A percentile compares a stretch with the other conserved stretches of the same genome.
Conservation (phyloP, 2,113 vertebrate genomes). For the Chaetodon trifascialis region DNA sequence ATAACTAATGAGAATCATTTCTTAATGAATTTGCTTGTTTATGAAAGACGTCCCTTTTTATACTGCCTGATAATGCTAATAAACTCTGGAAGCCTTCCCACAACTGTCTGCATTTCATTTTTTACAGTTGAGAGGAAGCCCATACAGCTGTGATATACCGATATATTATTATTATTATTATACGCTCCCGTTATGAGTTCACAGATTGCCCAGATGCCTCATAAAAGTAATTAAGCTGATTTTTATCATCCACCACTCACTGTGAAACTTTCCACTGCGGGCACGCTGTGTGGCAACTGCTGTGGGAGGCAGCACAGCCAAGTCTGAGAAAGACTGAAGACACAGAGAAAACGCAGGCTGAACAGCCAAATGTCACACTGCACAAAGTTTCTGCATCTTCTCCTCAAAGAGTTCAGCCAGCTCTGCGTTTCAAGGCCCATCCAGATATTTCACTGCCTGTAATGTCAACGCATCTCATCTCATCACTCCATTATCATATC, state of each 20-base stretch:
- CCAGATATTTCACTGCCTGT: not conserved
- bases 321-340: conserved; percentile 19
- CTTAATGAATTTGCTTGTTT: not conserved
- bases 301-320: conserved; percentile 16
- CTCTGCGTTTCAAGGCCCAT: not conserved
- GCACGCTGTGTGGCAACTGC: conserved; percentile 21
- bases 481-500: no score
- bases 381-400: not conserved
- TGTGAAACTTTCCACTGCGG: conserved; percentile 19
- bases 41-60: not conserved
- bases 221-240: not conserved
- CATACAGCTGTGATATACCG: not conserved
- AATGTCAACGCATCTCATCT: no score
- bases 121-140: not conserved
- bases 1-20: no score
- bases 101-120: not conserved
- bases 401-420: not conserved
- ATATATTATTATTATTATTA: no score
- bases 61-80: not conserved
- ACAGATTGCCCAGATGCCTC: not conserved
- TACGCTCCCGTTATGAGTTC: not conserved
- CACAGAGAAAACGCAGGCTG: not conserved
- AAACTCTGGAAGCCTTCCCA: not conserved
- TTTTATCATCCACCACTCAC: conserved; percentile 2
- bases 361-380: conserved; percentile 8